phyloP scores from a whole-genome alignment of 1,140 invertebrate species.

The Paralvinella palmiformis region DNA sequence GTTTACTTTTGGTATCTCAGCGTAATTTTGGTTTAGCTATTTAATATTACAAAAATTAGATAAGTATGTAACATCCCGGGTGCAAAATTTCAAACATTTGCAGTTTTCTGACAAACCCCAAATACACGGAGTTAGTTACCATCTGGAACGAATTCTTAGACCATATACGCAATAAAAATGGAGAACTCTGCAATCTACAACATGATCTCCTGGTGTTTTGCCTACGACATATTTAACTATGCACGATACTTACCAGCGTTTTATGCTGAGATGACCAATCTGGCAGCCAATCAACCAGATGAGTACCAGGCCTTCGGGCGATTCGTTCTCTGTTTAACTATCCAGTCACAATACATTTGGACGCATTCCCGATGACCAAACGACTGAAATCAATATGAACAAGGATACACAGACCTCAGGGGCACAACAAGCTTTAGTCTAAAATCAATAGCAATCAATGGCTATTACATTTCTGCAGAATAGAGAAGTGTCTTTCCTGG shows the following conservation, averaged over 20 bases:
- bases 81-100: too few relatives aligned
- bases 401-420: conserved; percentile 6
- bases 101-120: too few relatives aligned
- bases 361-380: conserved; percentile 6
- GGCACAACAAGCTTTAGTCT: conserved; percentile 6
- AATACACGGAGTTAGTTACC: too few relatives aligned
- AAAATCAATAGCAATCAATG: neutral
- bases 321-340: conserved; percentile 1
- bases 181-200: neutral
- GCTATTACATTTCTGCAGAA: conserved; percentile 2
- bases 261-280: neutral
- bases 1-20: too few relatives aligned
- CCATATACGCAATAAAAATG: too few relatives aligned
- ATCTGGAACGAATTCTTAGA: too few relatives aligned
- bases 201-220: conserved; percentile 15
- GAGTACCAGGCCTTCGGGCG: neutral
- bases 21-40: too few relatives aligned
- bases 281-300: conserved; percentile 1
- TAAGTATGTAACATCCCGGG: too few relatives aligned
- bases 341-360: conserved; percentile 9
- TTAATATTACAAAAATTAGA: too few relatives aligned
- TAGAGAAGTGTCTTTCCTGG: neutral
- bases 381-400: neutral
- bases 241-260: neutral
- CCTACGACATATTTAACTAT: conserved; percentile 8